Percentiles rank a stretch among this genome's conserved stretches.
phyloP scores from a whole-genome alignment of 2,888 invertebrate genomes.

The Panopea generosa region DNA sequence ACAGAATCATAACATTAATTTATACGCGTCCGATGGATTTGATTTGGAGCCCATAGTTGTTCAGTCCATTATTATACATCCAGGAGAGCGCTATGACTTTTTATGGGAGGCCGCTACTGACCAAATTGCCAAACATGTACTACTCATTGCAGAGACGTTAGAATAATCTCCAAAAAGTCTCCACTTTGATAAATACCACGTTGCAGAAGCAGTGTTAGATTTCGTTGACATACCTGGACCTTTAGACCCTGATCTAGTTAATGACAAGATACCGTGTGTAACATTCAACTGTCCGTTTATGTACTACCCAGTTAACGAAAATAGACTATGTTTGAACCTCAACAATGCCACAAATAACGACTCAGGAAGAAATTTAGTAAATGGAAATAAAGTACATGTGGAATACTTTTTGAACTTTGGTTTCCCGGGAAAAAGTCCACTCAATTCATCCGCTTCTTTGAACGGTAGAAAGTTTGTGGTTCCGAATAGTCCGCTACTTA shows the following conservation, averaged over 20 bases:
- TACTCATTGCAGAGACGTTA: slow-evolving; percentile 66
- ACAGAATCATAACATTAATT: slow-evolving; percentile 18
- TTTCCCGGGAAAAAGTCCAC: slow-evolving; percentile 58
- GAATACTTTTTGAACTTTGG: slow-evolving; percentile 70
- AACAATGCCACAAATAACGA: slow-evolving; percentile 46
- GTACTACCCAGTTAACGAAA: not conserved
- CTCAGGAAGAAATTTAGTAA: slow-evolving; percentile 8
- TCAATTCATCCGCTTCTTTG: slow-evolving; percentile 61
- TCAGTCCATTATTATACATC: slow-evolving; percentile 63
- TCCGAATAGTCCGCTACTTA: slow-evolving; percentile 49
- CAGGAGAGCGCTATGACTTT: slow-evolving; percentile 73
- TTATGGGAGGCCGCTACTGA: slow-evolving; percentile 25
- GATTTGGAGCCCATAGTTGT: slow-evolving; percentile 47
- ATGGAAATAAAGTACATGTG: slow-evolving; percentile 20
- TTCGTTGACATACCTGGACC: slow-evolving; percentile 13
- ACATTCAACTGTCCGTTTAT: slow-evolving; percentile 68
- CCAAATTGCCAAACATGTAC: slow-evolving; percentile 48
- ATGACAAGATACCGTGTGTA: slow-evolving; percentile 34
- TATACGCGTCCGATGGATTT: slow-evolving; percentile 64
- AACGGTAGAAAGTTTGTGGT: slow-evolving; percentile 58
- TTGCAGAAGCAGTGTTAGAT: slow-evolving; percentile 60
- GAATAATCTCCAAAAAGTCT: slow-evolving; percentile 51
- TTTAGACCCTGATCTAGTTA: slow-evolving; percentile 20
- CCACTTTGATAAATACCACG: slow-evolving; percentile 33
- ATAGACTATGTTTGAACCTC: slow-evolving; percentile 39